phyloP scores from a whole-genome alignment of 1,140 invertebrate genomes.

The Dendrolimus kikuchii region DNA sequence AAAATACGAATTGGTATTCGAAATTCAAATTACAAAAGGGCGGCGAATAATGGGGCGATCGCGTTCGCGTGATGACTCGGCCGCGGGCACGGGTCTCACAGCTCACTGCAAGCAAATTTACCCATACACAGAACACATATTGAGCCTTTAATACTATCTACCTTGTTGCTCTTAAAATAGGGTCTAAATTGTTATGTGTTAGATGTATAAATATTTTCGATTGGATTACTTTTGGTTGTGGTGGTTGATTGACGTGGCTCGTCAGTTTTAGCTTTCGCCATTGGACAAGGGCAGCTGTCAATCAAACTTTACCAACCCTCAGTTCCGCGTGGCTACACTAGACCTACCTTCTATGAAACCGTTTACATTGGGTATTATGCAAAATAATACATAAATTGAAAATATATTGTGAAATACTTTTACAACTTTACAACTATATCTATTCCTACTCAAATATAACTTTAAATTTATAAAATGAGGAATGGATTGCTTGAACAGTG shows the following conservation, averaged over 20 bases:
- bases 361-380: no score
- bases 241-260: slow-evolving; percentile 75
- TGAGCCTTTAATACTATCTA: no score
- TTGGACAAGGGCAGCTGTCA: slow-evolving; percentile 77
- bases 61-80: slow-evolving; percentile 60
- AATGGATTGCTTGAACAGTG: no score
- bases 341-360: slow-evolving; percentile 10
- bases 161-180: slow-evolving; percentile 33
- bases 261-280: slow-evolving; percentile 74
- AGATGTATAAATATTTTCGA: neutral
- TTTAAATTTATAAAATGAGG: no score
- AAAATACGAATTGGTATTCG: slow-evolving; percentile 71
- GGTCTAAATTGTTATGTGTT: slow-evolving; percentile 23
- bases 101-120: no score
- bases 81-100: slow-evolving; percentile 12
- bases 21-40: slow-evolving; percentile 72
- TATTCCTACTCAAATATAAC: no score
- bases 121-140: no score
- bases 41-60: slow-evolving; percentile 68
- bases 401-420: no score
- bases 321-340: slow-evolving; percentile 36
- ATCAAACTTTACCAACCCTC: slow-evolving; percentile 58
- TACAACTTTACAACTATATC: no score
- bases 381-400: no score
- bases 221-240: slow-evolving; percentile 15